Conservation (phyloP, 2,113 vertebrate genomes). For the Oxyruncus cristatus region DNA sequence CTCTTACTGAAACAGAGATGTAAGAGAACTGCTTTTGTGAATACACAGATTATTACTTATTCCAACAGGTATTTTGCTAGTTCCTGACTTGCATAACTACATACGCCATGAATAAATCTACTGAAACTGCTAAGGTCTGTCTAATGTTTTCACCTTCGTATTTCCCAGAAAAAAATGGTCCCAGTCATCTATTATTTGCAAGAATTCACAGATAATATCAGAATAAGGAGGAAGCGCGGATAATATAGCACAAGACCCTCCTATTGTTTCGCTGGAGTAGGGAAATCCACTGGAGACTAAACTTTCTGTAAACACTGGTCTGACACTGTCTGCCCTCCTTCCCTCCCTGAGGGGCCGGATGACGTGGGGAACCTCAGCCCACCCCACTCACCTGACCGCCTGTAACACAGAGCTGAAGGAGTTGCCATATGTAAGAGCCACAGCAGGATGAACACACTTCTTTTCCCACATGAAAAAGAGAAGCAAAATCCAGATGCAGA, state of each 20-base stretch:
- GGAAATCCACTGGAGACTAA: neutral
- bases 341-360: rapidly evolving
- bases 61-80: neutral
- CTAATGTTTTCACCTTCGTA: conserved; percentile 1
- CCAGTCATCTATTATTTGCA: conserved; percentile 23
- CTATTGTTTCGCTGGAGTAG: neutral
- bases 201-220: conserved; percentile 41
- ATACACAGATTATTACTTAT: neutral
- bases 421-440: neutral
- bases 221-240: conserved; percentile 11
- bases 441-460: neutral
- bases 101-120: neutral
- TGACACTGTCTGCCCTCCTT: neutral
- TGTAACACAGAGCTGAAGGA: neutral
- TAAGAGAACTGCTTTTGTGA: neutral
- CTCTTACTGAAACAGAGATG: neutral
- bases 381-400: neutral
- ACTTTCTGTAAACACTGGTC: neutral
- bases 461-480: neutral
- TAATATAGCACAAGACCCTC: conserved; percentile 1
- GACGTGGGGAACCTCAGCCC: neutral
- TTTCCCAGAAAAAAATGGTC: conserved; percentile 24
- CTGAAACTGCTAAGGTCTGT: conserved; percentile 5
- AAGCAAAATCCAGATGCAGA: neutral
- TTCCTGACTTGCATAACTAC: neutral